Base-by-base conservation (phyloP, 37 sponge, comb jelly and placozoan species). In the Agelas oroides region DNA sequence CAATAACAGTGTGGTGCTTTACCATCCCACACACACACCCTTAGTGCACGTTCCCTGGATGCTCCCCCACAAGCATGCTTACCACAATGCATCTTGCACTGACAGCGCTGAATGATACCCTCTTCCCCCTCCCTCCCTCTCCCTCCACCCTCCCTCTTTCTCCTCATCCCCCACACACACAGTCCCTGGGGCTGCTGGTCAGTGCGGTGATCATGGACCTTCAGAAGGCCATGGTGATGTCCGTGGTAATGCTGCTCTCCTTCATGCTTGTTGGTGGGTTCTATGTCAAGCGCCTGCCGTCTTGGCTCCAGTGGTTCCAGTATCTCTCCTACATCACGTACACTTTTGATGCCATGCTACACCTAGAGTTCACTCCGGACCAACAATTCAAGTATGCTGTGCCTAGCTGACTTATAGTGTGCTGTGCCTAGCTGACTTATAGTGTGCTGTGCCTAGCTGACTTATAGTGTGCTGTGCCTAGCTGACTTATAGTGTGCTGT, bases 201-300 rank as follows among this genome's bases (percentile, higher is more conserved):
- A 89, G 95, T 3, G 89, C 92, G 6, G 6, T 76, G 18, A 23
- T 94, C 35, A 73, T 78, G 63, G 72, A 84, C 60, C 24, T 63
- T 18, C 27, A 25, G 20, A 54, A 55, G 0, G 70, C 86, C n/a
- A 27, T 94, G 15, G 69, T 82, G 5, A 36, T 65, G 0, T 73
- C 75, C 19, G 63, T 71, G 19, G 65, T 94, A 33, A 35, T 69
- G 8, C 55, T 94, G 86, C 75, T 94, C 14, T 53, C 82, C 5
- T 76, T 36, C 28, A 84, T 95, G 93, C 64, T 95, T 39, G 39
- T 89, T 16, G 96, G 90, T 35, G 96, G 96, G 14, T 95, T 88
- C 70, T 95, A 88, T 77, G 90, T 80, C 15, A 56, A 67, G 30
- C 54, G 30, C 17, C 59, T 95, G 6, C 90, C 93, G 1, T 28